Percentiles rank a stretch among this genome's conserved stretches.
These are phyloP conservation scores for Dendrocincla fuliginosa DNA, from an alignment of 2,797 vertebrate species.

Conservation along the genomic window DNA sequence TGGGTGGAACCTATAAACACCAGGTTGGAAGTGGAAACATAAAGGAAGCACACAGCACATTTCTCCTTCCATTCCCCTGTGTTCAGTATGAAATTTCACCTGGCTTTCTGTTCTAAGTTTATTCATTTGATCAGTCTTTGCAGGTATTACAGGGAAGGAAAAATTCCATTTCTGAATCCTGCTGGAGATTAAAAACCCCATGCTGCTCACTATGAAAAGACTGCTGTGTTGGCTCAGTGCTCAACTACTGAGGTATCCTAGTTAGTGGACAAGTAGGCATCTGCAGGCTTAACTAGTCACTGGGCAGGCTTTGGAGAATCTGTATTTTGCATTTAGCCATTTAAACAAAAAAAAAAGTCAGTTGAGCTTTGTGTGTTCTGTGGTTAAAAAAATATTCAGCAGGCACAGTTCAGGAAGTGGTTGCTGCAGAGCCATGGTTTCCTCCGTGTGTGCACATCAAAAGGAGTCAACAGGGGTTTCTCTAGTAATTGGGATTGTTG, in stretches of 20 bases:
- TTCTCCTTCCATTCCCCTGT: background rate
- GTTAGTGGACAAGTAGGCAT: background rate
- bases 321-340: background rate
- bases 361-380: background rate
- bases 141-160: background rate
- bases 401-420: background rate
- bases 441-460: background rate
- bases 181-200: background rate
- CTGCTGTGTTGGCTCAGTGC: background rate
- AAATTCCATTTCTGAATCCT: constrained; percentile 1
- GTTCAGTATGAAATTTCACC: background rate
- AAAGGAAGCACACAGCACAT: background rate
- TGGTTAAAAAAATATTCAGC: background rate
- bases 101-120: background rate
- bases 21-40: background rate
- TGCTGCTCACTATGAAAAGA: background rate
- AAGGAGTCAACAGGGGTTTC: background rate
- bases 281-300: background rate
- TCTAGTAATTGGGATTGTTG: background rate
- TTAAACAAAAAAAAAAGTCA: background rate
- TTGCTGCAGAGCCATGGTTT: background rate
- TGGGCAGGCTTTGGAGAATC: background rate
- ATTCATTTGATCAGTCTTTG: background rate
- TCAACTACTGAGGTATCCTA: background rate
- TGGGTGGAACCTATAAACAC: background rate